Evolutionary conservation across 2,113 vertebrate species (phyloP), one percentile per base, ranked within the genome.

Genomic region (Casuarius casuarius): DNA sequence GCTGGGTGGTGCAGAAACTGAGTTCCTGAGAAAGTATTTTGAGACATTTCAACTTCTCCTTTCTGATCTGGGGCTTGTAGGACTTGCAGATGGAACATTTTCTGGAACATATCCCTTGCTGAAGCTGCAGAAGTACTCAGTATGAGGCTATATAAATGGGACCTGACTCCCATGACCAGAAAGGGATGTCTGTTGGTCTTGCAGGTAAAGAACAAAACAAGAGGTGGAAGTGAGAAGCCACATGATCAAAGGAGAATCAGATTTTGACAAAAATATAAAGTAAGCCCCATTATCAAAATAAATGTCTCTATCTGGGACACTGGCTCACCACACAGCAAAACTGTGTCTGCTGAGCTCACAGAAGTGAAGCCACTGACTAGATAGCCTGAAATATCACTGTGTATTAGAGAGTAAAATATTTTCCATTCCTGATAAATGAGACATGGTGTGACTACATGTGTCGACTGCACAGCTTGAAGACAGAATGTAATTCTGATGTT

Each of bases 391-490:
- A 75, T 17, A 77, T 7, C 6, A 19, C 35, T 29, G 42, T 11
- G 46, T 56, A 23, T 2, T 35, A 65, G 14, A 16, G 11, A 58
- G n/a, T 7, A 78, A 48, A 79, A 25, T 3, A 23, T 54, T 72
- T 63, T 78, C 70, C 52, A 59, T 46, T 62, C 63, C 48, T 79
- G 66, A 33, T 12, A 67, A 79, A 66, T 0, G 2, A 13, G 42
- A 13, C 29, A 65, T 1, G 1, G 15, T 28, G 9, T 14, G 9
- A 42, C 13, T 26, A 11, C 7, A 7, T 14, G 52, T 4, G 25
- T 71, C 51, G 23, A 71, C 31, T 16, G 42, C 33, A 48, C 40
- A 49, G 29, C 25, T 10, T 77, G 58, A n/a, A 51, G 71, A 83
- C 59, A 80, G 38, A 92, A 84, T 26, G 14, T 28, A 51, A 52